Conservation (phyloP, 1,140 invertebrate genomes). For the Aphidius gifuensis region DNA sequence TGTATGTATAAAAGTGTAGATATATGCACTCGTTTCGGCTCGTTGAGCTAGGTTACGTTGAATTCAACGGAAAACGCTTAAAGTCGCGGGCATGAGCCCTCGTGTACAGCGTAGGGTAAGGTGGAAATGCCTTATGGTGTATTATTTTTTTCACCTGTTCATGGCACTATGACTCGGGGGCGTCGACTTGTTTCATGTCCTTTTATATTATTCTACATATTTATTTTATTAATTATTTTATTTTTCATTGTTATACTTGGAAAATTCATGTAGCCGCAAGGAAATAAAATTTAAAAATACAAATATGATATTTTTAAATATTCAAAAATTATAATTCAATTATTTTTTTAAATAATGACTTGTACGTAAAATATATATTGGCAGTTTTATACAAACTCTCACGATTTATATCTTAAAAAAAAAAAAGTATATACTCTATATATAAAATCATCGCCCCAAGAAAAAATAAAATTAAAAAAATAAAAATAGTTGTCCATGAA, state of each 20-base stretch:
- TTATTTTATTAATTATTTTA: neutral
- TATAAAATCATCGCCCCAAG: too few species aligned
- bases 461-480: too few species aligned
- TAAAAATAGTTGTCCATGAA: neutral
- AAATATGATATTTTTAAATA: too few species aligned
- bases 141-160: conserved; percentile 30
- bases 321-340: too few species aligned
- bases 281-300: too few species aligned
- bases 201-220: conserved; percentile 9
- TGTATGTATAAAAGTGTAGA: conserved; percentile 8
- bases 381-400: too few species aligned
- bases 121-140: conserved; percentile 33
- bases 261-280: too few species aligned
- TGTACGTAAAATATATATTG: too few species aligned
- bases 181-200: conserved; percentile 14
- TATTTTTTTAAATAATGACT: too few species aligned
- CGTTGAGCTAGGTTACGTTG: conserved; percentile 24
- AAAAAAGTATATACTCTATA: too few species aligned
- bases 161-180: conserved; percentile 10
- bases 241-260: too few species aligned
- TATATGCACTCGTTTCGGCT: conserved; percentile 26
- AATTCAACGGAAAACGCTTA: conserved; percentile 31
- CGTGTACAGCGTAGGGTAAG: conserved; percentile 22
- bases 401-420: too few species aligned
- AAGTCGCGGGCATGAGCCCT: conserved; percentile 18